Conservation (phyloP, 2,113 vertebrate species). For the Myotis lucifugus region DNA sequence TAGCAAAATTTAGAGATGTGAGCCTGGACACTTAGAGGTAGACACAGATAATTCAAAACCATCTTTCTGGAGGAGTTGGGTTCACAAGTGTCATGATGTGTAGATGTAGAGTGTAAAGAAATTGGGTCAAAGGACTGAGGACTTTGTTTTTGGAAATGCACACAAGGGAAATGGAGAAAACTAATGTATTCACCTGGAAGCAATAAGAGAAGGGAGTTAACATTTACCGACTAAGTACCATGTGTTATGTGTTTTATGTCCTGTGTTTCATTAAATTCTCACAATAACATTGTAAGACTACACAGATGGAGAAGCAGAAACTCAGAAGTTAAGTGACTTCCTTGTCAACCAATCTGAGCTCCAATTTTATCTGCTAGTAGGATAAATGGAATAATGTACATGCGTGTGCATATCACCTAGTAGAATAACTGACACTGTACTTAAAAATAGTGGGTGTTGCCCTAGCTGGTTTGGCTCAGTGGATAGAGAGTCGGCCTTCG, state of each 20-base stretch:
- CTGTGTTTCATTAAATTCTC: constrained; percentile 39
- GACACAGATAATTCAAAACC: neutral
- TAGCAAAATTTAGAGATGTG: neutral
- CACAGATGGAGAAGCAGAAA: constrained; percentile 11
- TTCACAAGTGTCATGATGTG: neutral
- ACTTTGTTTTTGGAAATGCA: neutral
- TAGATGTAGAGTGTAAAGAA: neutral
- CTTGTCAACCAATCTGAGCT: neutral
- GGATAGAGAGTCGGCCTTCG: too few relatives aligned
- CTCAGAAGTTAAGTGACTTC: constrained; percentile 24
- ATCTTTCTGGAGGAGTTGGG: neutral
- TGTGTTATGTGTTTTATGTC: neutral
- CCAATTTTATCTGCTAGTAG: neutral
- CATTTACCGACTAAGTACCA: neutral
- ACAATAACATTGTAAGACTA: neutral
- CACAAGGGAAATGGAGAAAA: neutral
- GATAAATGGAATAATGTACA: neutral
- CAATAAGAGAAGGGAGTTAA: neutral
- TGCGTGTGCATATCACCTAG: neutral
- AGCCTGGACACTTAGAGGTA: neutral
- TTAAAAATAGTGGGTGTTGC: constrained; percentile 5
- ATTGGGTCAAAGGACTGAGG: neutral
- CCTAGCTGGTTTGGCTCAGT: too few relatives aligned
- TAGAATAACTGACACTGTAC: neutral
- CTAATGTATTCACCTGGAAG: neutral